Evolutionary conservation across 30 jellyfish, hydroid and myxozoan species (phyloP).

Genomic region (Hydractinia echinata): DNA sequence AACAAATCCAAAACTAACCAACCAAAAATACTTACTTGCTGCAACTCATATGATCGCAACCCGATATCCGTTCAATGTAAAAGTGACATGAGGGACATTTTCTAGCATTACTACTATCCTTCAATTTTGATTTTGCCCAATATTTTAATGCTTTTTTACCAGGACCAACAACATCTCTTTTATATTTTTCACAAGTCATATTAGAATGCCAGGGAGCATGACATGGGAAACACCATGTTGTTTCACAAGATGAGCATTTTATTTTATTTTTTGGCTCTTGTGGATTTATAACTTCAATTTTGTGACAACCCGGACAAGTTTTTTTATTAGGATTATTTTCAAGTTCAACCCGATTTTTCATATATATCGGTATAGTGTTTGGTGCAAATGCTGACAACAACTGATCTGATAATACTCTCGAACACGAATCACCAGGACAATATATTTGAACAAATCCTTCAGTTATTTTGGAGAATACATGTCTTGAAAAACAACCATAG

Average conservation of each 20-base stretch:
- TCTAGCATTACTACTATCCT: conserved; percentile 51
- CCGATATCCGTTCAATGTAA: conserved; percentile 70
- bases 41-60: conserved; percentile 88
- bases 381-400: not conserved
- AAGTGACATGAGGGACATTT: conserved; percentile 75
- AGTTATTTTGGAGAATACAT: not conserved
- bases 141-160: conserved; percentile 67
- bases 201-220: conserved; percentile 89
- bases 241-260: conserved; percentile 47
- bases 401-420: conserved; percentile 1
- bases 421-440: conserved; percentile 21
- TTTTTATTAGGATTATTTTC: conserved; percentile 59
- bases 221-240: conserved; percentile 69
- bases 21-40: conserved; percentile 37
- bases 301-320: conserved; percentile 87
- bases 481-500: not conserved
- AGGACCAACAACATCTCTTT: conserved; percentile 57
- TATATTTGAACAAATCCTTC: not conserved
- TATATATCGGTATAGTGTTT: conserved; percentile 12
- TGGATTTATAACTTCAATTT: conserved; percentile 34
- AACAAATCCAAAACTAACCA: no score
- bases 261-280: conserved; percentile 38
- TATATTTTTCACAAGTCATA: conserved; percentile 56
- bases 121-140: conserved; percentile 80
- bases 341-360: conserved; percentile 58